Conservation (phyloP, 2,888 invertebrate species). For the Ectropis crepuscularia region DNA sequence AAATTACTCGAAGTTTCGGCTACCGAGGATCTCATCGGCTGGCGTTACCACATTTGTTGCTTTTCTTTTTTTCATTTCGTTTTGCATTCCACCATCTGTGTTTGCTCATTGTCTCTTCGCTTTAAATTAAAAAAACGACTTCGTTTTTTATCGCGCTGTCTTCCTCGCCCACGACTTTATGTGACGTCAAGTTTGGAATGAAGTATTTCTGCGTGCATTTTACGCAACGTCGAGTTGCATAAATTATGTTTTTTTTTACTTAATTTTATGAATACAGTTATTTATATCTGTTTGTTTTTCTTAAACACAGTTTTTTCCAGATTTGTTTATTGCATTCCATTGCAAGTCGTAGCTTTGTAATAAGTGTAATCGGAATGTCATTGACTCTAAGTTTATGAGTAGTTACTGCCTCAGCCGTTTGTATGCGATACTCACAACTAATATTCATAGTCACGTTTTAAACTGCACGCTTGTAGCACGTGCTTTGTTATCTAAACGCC, state of each 20-base stretch:
- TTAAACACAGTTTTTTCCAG: conserved; percentile 35
- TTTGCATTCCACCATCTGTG: conserved; percentile 83
- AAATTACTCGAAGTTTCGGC: conserved; percentile 70
- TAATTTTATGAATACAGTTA: conserved; percentile 62
- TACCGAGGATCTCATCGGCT: conserved; percentile 66
- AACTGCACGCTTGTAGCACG: conserved; percentile 55
- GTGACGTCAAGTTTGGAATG: conserved; percentile 81
- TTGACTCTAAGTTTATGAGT: conserved; percentile 42
- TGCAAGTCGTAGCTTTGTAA: conserved; percentile 33
- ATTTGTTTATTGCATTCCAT: conserved; percentile 48
- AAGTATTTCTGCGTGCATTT: conserved; percentile 72
- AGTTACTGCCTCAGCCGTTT: conserved; percentile 21
- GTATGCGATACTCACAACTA: conserved; percentile 36
- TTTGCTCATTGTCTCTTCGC: conserved; percentile 81
- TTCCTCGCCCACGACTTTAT: conserved; percentile 80
- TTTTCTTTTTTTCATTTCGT: conserved; percentile 68
- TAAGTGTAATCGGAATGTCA: conserved; percentile 44
- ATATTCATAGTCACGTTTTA: conserved; percentile 54
- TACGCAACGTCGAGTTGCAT: conserved; percentile 77
- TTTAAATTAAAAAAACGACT: conserved; percentile 77
- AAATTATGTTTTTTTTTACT: conserved; percentile 69
- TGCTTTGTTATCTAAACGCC: conserved; percentile 53
- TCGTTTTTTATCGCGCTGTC: conserved; percentile 73
- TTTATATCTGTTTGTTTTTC: conserved; percentile 39
- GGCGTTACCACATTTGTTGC: conserved; percentile 64